Conservation (phyloP, 2,113 vertebrate genomes). For the Pachycephala philippinensis region DNA sequence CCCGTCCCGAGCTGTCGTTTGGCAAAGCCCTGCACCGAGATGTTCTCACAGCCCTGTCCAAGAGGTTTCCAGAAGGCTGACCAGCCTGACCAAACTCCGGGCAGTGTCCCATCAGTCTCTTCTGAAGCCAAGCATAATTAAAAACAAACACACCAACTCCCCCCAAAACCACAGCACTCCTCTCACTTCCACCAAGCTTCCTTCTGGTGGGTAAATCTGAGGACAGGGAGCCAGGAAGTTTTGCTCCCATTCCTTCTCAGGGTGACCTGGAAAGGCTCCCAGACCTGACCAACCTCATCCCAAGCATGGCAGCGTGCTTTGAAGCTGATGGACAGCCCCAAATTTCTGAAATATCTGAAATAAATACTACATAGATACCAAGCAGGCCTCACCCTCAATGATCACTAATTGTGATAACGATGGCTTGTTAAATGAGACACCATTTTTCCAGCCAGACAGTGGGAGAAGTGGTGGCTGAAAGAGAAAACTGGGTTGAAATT, state of each 20-base stretch:
- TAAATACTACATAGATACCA: background rate
- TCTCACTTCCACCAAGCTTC: background rate
- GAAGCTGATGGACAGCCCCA: background rate
- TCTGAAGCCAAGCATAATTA: background rate
- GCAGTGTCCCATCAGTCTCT: background rate
- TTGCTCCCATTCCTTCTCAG: background rate
- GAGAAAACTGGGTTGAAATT: background rate
- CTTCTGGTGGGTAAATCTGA: background rate
- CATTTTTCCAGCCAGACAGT: background rate
- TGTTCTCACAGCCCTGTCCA: background rate
- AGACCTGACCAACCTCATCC: background rate
- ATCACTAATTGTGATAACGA: fast-evolving
- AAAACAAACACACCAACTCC: background rate
- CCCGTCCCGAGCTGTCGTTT: background rate
- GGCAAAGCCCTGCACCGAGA: background rate
- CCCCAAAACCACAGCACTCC: background rate
- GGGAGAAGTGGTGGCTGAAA: background rate
- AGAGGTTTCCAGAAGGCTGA: background rate
- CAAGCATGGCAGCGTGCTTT: fast-evolving
- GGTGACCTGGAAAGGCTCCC: background rate
- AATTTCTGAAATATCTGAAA: background rate
- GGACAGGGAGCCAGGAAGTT: fast-evolving
- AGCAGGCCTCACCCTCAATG: fast-evolving
- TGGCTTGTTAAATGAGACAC: background rate
- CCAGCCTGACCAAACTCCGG: background rate